These are phyloP conservation scores for Mustela nigripes DNA, from an alignment of 2,113 vertebrate genomes.

Conservation along the genomic window DNA sequence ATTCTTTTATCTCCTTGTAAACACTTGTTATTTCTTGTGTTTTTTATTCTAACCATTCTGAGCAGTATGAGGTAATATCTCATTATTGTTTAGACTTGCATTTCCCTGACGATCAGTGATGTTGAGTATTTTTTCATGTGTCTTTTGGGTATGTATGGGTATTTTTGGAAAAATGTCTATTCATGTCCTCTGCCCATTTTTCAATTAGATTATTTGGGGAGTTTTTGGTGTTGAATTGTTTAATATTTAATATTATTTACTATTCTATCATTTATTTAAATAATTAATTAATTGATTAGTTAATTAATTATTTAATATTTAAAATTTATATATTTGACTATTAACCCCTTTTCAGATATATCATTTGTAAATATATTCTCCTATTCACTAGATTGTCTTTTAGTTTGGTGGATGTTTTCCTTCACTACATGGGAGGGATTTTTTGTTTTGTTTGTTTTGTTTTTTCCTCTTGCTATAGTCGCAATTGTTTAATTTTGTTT, in stretches of 20 bases:
- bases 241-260: no score
- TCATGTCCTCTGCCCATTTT: not conserved
- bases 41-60: not conserved
- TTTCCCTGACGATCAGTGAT: not conserved
- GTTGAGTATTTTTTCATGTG: not conserved
- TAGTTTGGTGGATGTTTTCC: not conserved
- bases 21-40: not conserved
- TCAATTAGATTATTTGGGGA: not conserved
- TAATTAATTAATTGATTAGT: no score
- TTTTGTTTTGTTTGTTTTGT: not conserved
- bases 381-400: not conserved
- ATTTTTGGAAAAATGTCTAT: not conserved
- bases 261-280: no score
- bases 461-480: not conserved
- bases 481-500: not conserved
- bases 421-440: not conserved
- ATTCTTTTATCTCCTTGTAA: not conserved
- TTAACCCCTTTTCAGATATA: not conserved
- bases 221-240: not conserved
- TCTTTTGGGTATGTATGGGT: not conserved
- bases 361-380: not conserved
- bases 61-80: not conserved
- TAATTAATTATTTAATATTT: no score
- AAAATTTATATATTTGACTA: not conserved
- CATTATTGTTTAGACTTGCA: not conserved